These are phyloP conservation scores for Rafetus swinhoei DNA, from an alignment of 2,113 vertebrate genomes.

Conservation along the genomic window DNA sequence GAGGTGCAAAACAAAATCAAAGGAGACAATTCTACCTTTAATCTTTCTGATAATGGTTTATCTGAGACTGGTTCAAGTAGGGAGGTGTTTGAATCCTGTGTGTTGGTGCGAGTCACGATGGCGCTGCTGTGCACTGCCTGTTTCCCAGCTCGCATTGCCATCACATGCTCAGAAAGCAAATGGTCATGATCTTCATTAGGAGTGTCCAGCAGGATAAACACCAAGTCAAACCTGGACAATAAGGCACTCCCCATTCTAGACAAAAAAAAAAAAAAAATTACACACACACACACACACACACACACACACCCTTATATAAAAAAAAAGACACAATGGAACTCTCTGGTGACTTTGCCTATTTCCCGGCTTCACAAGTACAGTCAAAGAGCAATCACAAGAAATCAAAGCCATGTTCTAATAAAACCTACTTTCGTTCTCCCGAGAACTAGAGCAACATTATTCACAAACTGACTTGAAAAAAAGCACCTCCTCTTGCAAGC, in stretches of 20 bases:
- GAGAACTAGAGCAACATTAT: neutral
- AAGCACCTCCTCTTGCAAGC: neutral
- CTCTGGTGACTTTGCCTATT: neutral
- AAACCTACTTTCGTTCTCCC: neutral
- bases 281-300: too few relatives aligned
- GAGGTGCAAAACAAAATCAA: neutral
- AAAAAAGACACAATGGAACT: neutral
- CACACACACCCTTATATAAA: neutral
- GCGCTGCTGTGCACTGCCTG: constrained; percentile 75
- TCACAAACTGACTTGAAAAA: neutral
- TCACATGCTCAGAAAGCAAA: constrained; percentile 93
- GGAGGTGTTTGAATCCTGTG: constrained; percentile 81
- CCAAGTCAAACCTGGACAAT: constrained; percentile 94
- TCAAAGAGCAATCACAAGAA: neutral
- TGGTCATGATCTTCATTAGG: constrained; percentile 96
- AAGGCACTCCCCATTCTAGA: constrained; percentile 95
- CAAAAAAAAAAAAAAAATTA: neutral
- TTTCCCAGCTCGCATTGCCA: constrained; percentile 89
- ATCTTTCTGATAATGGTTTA: constrained; percentile 86
- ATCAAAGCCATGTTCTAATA: neutral
- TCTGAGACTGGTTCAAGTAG: constrained; percentile 85
- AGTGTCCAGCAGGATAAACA: constrained; percentile 96
- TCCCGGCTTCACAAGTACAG: neutral
- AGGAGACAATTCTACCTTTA: constrained; percentile 82
- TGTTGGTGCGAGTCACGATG: constrained; percentile 67